Evolutionary conservation across 2,113 vertebrate species (phyloP), one percentile per base, ranked within the genome.

Genomic region (Clarias gariepinus): DNA sequence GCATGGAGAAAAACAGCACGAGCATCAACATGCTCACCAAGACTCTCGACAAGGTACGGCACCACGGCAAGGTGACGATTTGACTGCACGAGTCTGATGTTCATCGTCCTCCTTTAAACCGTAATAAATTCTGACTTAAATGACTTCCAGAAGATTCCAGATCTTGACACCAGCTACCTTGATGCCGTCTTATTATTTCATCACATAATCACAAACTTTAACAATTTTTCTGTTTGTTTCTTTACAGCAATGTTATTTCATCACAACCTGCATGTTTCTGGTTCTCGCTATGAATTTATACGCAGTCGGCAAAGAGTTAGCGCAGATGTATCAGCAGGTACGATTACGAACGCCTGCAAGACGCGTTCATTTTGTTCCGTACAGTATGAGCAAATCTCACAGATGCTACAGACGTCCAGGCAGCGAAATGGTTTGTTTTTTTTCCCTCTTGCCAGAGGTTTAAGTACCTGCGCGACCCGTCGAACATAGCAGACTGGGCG

Each of bases 301-400:
- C 89, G 95, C 96, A 85, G 94, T 96, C 81, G 93, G 93, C 89
- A 97, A 97, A 93, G 96, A 97, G 92, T 89, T 96, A 86, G 91
- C 92, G 77, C 96, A 97, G 81, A 94, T 97, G 55, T 89, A 92
- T 89, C 96, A 97, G 86, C 96, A 97, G 95, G 96, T 97, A 93
- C n/a, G 64, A 55, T 16, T 11, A 64, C 11, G 10, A 58, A 30
- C 57, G 21, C 25, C 21, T 60, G 55, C 28, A 36, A 30, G 23
- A 1, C 33, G 33, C 33, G 33, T 10, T 12, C 16, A 60, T 60
- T 21, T 60, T 61, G 16, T 33, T 9, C 28, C 0, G 15, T 19
- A 19, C 3, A 47, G 6, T 8, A 47, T 47, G 15, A 78, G 28
- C 7, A 18, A 57, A 57, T 57, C 52, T 4, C n/a, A 6, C 13